Percentiles rank a stretch among this genome's conserved stretches.
Evolutionary conservation across 2,797 vertebrate species (phyloP).

Genomic region (Muscicapa striata): DNA sequence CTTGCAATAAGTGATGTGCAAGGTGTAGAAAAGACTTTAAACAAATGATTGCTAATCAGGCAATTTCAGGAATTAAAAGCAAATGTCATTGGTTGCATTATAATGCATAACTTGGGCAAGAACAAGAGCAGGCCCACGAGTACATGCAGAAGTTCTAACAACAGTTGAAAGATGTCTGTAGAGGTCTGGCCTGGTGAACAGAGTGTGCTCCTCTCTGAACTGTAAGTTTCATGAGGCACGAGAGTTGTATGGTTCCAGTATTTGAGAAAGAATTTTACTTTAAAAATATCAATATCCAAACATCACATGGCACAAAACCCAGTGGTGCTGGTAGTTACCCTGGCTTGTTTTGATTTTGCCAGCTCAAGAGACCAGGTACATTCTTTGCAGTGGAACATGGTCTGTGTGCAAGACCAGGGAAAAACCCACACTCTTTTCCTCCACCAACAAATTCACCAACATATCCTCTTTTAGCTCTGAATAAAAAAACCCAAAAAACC

Average conservation of each 20-base stretch:
- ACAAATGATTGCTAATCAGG: background rate
- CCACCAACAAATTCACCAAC: background rate
- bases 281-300: background rate
- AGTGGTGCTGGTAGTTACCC: background rate
- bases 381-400: background rate
- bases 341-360: background rate
- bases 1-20: background rate
- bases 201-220: background rate
- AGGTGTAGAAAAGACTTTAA: background rate
- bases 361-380: background rate
- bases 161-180: fast-evolving
- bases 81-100: background rate
- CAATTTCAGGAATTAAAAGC: background rate
- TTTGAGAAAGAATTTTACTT: background rate
- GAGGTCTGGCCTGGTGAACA: background rate
- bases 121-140: background rate
- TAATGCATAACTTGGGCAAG: background rate
- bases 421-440: background rate
- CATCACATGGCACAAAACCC: background rate
- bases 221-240: background rate
- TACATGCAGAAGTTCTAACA: background rate
- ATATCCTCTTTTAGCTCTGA: background rate
- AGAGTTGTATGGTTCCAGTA: background rate
- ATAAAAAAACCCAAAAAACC: background rate
- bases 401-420: background rate